These are phyloP conservation scores for Willowsia nigromaculata DNA, from an alignment of 2,888 invertebrate genomes.

Conservation along the genomic window DNA sequence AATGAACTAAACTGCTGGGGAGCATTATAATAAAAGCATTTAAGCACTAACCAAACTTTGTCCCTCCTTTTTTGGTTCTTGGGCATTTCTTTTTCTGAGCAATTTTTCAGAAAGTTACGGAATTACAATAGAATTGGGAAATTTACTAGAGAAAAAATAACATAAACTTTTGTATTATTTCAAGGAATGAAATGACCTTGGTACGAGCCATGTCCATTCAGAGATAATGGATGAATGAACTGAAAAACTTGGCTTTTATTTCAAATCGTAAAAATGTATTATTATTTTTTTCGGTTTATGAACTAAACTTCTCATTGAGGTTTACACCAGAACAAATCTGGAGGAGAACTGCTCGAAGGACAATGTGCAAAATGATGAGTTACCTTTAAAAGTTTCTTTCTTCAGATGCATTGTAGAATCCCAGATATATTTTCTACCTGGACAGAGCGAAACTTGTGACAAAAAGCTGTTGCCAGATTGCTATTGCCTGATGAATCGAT, in stretches of 20 bases:
- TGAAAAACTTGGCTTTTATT: not conserved
- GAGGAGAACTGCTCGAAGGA: not conserved
- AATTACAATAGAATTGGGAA: constrained; percentile 11
- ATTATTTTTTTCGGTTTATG: too few relatives aligned
- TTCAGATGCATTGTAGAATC: not conserved
- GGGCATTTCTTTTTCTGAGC: not conserved
- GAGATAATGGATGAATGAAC: constrained; percentile 28
- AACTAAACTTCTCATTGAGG: too few relatives aligned
- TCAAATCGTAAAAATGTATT: too few relatives aligned
- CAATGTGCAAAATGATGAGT: constrained; percentile 9
- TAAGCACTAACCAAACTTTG: constrained; percentile 1
- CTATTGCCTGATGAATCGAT: not conserved
- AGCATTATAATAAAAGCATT: not conserved
- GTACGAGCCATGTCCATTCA: constrained; percentile 55
- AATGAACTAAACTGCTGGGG: constrained; percentile 1
- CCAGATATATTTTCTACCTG: constrained; percentile 3
- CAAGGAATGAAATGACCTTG: constrained; percentile 48
- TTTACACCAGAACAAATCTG: constrained; percentile 33
- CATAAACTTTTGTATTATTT: constrained; percentile 2
- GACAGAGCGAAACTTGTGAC: not conserved
- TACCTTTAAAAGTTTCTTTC: not conserved
- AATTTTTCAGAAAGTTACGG: constrained; percentile 30
- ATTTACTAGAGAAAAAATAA: not conserved
- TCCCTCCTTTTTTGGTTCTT: constrained; percentile 14
- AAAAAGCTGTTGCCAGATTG: not conserved